Evolutionary conservation across 2,888 invertebrate genomes (phyloP), one percentile per base, ranked within the genome.

Genomic region (Lysandra coridon): DNA sequence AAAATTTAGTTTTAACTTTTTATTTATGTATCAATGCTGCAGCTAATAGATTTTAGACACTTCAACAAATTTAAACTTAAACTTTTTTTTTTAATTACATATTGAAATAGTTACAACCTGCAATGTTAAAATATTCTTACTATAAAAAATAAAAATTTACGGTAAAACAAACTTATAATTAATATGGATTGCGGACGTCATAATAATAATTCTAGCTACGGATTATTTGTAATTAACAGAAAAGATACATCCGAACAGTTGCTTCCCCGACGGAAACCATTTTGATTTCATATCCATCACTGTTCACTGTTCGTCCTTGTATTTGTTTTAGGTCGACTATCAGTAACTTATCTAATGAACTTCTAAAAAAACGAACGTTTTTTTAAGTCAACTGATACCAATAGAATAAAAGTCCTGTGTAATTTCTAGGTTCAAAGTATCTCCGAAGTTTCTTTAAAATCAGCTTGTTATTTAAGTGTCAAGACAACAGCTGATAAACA

Each of bases 261-360:
- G 30, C 76, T 76, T 76, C 76, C 76, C 76, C 23, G 30, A 6
- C 53, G 76, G 53, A 76, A 76, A 53, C 30, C 53, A 69, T 69
- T 30, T 76, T 76, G 53, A 76, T 76, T 76, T 53, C 53, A 76
- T 33, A 49, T 76, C 76, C 76, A 76, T 30, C 53, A 76, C 53
- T 76, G 6, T 76, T 57, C 33, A 2, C 2, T 76, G 30, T 76
- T 33, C 33, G 49, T 10, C 49, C 75, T 49, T 75, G 49, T 75
- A n/a, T 30, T 49, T 7, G 30, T 75, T 75, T 75, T 75, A 69
- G 69, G 69, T 69, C 33, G 14, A 33, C 33, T 33, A 69, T 33
- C 5, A 14, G 12, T 14, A 33, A 69, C 33, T 30, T 33, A 69
- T 10, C 69, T 5, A 33, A 69, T 69, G 12, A 30, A 64, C 14